These are phyloP conservation scores for Stichodactyla mertensii DNA, from an alignment of 64 coral and sea anemone genomes.

Conservation along the genomic window DNA sequence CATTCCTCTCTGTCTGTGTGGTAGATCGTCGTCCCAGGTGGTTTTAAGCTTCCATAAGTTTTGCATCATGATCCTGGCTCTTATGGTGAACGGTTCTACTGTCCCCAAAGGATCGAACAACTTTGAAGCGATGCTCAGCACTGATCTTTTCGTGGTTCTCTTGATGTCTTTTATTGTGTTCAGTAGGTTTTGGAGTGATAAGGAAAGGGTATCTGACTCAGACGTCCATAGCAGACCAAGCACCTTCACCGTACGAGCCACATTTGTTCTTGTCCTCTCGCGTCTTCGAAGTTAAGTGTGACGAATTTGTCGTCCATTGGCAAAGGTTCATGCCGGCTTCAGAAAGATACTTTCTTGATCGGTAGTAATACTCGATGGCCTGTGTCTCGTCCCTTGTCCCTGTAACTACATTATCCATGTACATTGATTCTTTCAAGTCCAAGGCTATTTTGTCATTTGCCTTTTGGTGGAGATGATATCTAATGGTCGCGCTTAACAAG, in stretches of 20 bases:
- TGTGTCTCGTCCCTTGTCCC: slow-evolving; percentile 21
- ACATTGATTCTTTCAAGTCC: slow-evolving; percentile 4
- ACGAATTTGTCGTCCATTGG: slow-evolving; percentile 30
- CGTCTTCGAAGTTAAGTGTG: too few relatives aligned
- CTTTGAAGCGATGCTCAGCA: slow-evolving; percentile 26
- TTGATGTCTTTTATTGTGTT: not conserved
- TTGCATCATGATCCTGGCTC: slow-evolving; percentile 37
- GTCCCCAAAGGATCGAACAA: slow-evolving; percentile 37
- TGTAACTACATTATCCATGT: not conserved
- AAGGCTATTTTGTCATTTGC: slow-evolving; percentile 26
- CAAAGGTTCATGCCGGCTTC: slow-evolving; percentile 46
- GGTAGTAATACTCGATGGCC: slow-evolving; percentile 37
- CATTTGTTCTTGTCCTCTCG: too few relatives aligned
- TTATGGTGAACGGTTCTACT: slow-evolving; percentile 21
- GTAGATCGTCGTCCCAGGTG: slow-evolving; percentile 40
- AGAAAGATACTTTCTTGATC: slow-evolving; percentile 30
- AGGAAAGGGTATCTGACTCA: too few relatives aligned
- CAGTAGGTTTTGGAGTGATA: too few relatives aligned
- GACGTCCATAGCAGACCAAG: too few relatives aligned
- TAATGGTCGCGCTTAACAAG: slow-evolving; percentile 13
- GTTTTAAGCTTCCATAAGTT: slow-evolving; percentile 24
- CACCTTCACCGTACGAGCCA: too few relatives aligned
- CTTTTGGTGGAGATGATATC: slow-evolving; percentile 13
- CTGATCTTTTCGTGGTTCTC: slow-evolving; percentile 12
- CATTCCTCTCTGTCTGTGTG: slow-evolving; percentile 26